Conservation (phyloP, 1,140 invertebrate species). For the Panagrolaimus sp. region DNA sequence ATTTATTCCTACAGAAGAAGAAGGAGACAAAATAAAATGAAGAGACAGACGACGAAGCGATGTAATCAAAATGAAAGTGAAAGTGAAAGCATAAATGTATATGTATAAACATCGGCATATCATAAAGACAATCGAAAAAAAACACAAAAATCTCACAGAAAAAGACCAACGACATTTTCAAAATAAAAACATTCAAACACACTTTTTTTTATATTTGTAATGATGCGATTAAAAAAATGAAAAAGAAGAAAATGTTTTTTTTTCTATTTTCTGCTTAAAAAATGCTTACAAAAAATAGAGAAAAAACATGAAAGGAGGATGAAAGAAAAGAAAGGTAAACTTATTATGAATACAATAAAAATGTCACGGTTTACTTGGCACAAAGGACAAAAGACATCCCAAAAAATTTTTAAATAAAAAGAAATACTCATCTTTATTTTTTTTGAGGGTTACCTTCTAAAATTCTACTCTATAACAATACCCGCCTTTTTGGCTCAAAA, state of each 20-base stretch:
- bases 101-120: not conserved
- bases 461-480: no score
- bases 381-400: no score
- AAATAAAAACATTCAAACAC: not conserved
- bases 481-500: no score
- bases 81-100: conserved; percentile 3
- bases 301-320: no score
- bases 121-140: not conserved
- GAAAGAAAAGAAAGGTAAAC: no score
- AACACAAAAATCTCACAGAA: no score
- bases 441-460: no score
- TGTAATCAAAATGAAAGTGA: conserved; percentile 1
- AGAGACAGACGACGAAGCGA: conserved; percentile 1
- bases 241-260: not conserved
- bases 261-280: not conserved
- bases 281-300: not conserved
- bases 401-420: no score
- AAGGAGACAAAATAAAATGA: not conserved
- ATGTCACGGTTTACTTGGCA: no score
- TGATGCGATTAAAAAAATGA: not conserved
- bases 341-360: no score
- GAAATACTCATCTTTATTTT: no score
- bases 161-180: not conserved
- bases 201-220: no score
- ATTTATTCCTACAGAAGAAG: not conserved